Evolutionary conservation across 1,140 invertebrate genomes (phyloP).

Genomic region (Cardiocondyla obscurior): DNA sequence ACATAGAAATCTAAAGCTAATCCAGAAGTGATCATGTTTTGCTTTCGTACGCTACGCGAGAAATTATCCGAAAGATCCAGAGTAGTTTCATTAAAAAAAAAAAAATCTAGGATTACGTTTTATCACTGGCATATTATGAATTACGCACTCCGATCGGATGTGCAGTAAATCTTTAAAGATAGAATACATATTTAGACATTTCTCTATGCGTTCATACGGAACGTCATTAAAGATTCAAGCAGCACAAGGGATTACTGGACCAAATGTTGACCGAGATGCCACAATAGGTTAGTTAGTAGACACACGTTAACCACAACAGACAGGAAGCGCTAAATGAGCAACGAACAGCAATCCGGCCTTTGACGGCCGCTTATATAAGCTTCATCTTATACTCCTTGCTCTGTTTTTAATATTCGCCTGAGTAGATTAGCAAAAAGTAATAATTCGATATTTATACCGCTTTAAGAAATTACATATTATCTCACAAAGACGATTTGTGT

Average conservation of each 20-base stretch:
- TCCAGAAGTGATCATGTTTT: slow-evolving; percentile 18
- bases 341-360: slow-evolving; percentile 71
- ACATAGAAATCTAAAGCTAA: slow-evolving; percentile 22
- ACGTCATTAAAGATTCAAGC: slow-evolving; percentile 75
- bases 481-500: background rate
- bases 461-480: background rate
- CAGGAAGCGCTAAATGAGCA: slow-evolving; percentile 77
- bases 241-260: slow-evolving; percentile 77
- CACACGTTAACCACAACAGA: slow-evolving; percentile 77
- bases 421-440: background rate
- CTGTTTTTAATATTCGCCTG: slow-evolving; percentile 29
- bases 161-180: slow-evolving; percentile 6
- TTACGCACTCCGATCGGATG: background rate
- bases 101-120: background rate
- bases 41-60: background rate
- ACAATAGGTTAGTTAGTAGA: slow-evolving; percentile 82
- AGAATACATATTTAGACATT: slow-evolving; percentile 57
- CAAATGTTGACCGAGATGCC: slow-evolving; percentile 77
- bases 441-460: background rate
- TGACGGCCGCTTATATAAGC: slow-evolving; percentile 68
- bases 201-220: slow-evolving; percentile 33
- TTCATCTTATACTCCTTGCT: slow-evolving; percentile 44
- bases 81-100: background rate
- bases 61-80: background rate
- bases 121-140: slow-evolving; percentile 14